These are phyloP conservation scores for Ceyx cyanopectus DNA, from an alignment of 2,113 vertebrate genomes.

Conservation along the genomic window DNA sequence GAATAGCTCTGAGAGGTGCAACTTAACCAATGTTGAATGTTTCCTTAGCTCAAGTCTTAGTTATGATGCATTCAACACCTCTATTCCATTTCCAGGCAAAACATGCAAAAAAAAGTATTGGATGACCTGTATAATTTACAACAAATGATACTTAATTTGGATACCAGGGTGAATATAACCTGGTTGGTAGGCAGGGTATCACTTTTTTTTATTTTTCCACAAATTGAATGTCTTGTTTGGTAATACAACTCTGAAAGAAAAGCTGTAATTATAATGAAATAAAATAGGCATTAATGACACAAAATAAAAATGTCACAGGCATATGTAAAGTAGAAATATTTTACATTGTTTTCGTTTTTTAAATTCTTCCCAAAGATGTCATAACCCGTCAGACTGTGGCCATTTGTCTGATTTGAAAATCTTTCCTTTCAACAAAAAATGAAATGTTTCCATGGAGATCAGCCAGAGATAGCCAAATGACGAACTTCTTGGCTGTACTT, in stretches of 20 bases:
- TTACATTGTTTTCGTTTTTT: constrained; percentile 21
- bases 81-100: not conserved
- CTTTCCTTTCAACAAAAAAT: constrained; percentile 75
- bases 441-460: constrained; percentile 86
- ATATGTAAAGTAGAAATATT: constrained; percentile 35
- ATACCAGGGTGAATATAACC: not conserved
- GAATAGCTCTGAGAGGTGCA: not conserved
- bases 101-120: not conserved
- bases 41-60: not conserved
- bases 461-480: constrained; percentile 84
- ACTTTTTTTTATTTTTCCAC: not conserved
- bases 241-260: not conserved
- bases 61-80: not conserved
- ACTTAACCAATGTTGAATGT: not conserved
- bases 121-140: not conserved
- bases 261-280: not conserved
- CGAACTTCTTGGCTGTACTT: constrained; percentile 83
- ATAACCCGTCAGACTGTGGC: constrained; percentile 63
- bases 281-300: not conserved
- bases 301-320: not conserved
- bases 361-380: constrained; percentile 56
- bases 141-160: not conserved
- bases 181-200: not conserved
- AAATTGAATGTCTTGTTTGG: not conserved
- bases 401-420: constrained; percentile 72